These are phyloP conservation scores for Montipora capricornis DNA, from an alignment of 64 coral and sea anemone species.

Conservation along the genomic window DNA sequence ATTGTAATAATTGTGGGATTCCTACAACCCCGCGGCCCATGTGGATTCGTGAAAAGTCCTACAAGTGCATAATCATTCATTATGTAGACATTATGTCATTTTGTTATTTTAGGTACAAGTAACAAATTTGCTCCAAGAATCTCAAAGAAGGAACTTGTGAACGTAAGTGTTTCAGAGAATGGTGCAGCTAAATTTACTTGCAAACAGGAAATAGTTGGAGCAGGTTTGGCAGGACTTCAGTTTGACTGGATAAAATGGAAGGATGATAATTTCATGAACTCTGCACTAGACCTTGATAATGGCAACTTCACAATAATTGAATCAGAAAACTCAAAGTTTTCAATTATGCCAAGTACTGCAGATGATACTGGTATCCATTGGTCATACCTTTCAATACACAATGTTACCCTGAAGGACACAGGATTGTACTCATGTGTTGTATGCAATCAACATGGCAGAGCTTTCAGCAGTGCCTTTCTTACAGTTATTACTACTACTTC, in stretches of 20 bases:
- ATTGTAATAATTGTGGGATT: too few species aligned
- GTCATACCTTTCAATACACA: constrained; percentile 43
- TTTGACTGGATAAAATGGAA: constrained; percentile 68
- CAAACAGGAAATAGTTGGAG: not conserved
- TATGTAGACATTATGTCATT: not conserved
- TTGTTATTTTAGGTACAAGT: not conserved
- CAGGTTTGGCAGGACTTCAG: not conserved
- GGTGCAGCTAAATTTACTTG: not conserved
- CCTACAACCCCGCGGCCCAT: too few species aligned
- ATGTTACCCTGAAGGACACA: constrained; percentile 18
- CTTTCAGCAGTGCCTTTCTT: constrained; percentile 20
- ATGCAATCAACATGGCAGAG: constrained; percentile 66
- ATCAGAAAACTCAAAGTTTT: constrained; percentile 33
- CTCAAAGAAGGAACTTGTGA: not conserved
- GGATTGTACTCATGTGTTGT: constrained; percentile 69
- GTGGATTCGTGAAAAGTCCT: too few species aligned
- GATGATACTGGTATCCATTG: not conserved
- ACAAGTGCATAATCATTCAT: too few species aligned
- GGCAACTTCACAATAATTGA: constrained; percentile 24
- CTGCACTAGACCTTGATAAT: constrained; percentile 44
- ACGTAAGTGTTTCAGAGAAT: not conserved
- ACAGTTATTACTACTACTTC: not conserved
- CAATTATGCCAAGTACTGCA: not conserved
- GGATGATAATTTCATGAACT: not conserved
- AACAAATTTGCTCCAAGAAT: not conserved